Conservation (phyloP, 2,113 vertebrate species). For the Oryzias javanicus region DNA sequence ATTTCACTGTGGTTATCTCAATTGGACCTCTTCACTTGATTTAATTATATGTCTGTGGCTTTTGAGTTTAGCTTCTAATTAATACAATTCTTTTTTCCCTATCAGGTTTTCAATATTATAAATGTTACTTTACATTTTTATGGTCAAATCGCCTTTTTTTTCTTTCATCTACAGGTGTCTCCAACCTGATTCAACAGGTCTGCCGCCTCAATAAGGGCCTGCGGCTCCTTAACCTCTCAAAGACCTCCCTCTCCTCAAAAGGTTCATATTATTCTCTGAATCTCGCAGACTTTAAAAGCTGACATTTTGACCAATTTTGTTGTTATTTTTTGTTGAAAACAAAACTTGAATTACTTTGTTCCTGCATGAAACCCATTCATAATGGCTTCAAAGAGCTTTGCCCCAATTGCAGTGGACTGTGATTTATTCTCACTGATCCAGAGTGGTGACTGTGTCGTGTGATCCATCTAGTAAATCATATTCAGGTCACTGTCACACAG, state of each 20-base stretch:
- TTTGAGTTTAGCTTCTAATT: no score
- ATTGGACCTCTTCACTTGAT: no score
- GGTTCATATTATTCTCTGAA: slow-evolving; percentile 67
- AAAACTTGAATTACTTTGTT: no score
- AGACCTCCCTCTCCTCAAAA: slow-evolving; percentile 85
- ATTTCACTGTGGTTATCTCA: no score
- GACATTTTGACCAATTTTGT: not conserved
- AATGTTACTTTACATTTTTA: no score
- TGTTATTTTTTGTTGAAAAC: not conserved
- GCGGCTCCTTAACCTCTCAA: slow-evolving; percentile 86
- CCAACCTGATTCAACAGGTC: slow-evolving; percentile 87
- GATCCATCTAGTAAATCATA: slow-evolving; percentile 44
- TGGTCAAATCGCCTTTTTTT: not conserved
- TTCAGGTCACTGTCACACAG: slow-evolving; percentile 46
- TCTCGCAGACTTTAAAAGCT: slow-evolving; percentile 41
- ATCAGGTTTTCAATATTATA: no score
- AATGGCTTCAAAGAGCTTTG: not conserved
- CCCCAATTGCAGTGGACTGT: not conserved
- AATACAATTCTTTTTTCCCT: no score
- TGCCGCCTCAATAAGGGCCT: slow-evolving; percentile 87
- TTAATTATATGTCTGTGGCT: no score
- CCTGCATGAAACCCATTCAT: no score
- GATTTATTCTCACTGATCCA: slow-evolving; percentile 10
- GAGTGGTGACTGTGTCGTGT: not conserved
- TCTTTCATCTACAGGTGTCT: slow-evolving; percentile 73